Conservation (phyloP, 2,113 vertebrate genomes). For the Vombatus ursinus region DNA sequence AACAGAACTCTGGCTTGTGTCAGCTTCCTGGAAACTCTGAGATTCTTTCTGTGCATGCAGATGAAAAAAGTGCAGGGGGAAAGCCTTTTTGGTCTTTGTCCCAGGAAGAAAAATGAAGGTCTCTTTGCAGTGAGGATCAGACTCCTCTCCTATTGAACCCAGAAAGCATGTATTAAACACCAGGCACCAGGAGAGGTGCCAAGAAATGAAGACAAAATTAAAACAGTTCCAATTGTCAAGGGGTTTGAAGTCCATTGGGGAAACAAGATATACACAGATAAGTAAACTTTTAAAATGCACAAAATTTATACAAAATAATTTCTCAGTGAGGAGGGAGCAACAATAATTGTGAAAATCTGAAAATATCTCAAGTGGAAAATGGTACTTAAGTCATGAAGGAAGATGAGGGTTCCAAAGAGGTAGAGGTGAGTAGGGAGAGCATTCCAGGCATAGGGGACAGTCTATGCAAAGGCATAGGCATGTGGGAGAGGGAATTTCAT, state of each 20-base stretch:
- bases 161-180: neutral
- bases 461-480: neutral
- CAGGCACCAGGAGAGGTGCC: neutral
- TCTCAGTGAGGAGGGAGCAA: neutral
- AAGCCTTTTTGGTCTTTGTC: neutral
- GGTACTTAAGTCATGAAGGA: neutral
- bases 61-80: neutral
- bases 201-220: neutral
- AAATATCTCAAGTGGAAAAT: neutral
- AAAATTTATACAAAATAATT: neutral
- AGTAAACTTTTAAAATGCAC: neutral
- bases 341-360: neutral
- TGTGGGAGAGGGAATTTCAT: neutral
- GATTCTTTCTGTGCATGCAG: neutral
- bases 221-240: neutral
- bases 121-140: neutral
- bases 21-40: constrained; percentile 37
- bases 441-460: neutral
- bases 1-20: neutral
- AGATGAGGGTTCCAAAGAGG: neutral
- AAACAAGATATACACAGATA: neutral
- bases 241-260: neutral
- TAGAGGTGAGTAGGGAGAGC: neutral
- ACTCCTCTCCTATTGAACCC: neutral
- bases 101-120: neutral